phyloP scores from a whole-genome alignment of 2,113 vertebrate genomes.

The Terrapene triunguis region DNA sequence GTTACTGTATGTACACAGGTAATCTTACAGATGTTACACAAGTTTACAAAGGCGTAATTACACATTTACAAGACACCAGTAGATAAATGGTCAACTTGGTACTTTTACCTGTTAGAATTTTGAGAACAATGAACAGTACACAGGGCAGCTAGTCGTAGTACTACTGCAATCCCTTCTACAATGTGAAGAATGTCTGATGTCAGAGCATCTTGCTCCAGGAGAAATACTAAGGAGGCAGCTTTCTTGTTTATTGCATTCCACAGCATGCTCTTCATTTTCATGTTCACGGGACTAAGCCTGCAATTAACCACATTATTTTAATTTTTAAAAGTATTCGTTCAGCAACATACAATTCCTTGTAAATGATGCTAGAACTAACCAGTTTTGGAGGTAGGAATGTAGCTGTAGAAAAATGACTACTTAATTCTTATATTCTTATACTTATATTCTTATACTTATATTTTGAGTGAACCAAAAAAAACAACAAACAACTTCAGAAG shows the following conservation, averaged over 20 bases:
- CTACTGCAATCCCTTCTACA: constrained; percentile 84
- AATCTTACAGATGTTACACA: background rate
- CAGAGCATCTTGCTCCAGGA: constrained; percentile 73
- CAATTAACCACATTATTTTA: constrained; percentile 48
- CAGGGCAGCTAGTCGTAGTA: constrained; percentile 86
- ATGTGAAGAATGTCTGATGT: constrained; percentile 56
- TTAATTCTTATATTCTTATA: background rate
- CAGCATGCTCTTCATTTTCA: constrained; percentile 82
- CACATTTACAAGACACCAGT: background rate
- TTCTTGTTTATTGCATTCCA: constrained; percentile 84
- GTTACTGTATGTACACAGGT: background rate
- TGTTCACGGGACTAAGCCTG: constrained; percentile 82
- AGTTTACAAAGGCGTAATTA: background rate
- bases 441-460: too few species aligned
- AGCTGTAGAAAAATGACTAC: background rate
- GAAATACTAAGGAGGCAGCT: constrained; percentile 82
- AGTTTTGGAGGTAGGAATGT: background rate
- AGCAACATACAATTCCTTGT: background rate
- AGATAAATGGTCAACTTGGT: accelerated
- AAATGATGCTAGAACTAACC: background rate
- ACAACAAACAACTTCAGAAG: background rate
- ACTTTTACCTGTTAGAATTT: constrained; percentile 68
- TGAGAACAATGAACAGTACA: constrained; percentile 80
- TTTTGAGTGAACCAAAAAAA: background rate
- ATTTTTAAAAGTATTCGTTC: background rate